Percentiles rank a stretch among this genome's conserved stretches.
Conservation (phyloP, 2,113 vertebrate species). For the Lipophrys pholis region DNA sequence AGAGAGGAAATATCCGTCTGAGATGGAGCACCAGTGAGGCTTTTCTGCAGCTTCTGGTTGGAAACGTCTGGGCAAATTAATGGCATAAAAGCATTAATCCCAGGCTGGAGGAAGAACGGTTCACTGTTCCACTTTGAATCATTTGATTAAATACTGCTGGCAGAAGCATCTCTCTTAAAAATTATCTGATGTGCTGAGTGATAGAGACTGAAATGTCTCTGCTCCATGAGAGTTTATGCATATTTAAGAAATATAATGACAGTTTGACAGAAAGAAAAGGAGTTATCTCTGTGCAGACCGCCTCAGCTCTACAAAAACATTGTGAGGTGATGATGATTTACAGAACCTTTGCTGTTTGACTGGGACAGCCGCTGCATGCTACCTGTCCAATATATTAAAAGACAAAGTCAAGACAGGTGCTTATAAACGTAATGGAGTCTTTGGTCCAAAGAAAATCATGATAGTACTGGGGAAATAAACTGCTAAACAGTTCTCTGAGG, state of each 20-base stretch:
- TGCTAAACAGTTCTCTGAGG: no score
- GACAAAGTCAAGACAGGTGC: no score
- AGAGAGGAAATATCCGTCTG: slow-evolving; percentile 31
- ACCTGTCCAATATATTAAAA: no score
- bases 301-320: neutral
- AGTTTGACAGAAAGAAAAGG: neutral
- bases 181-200: neutral
- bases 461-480: no score
- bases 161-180: neutral
- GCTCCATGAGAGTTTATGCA: neutral
- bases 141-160: slow-evolving; percentile 13
- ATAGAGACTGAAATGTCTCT: neutral
- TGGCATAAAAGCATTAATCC: slow-evolving; percentile 1
- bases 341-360: neutral
- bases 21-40: slow-evolving; percentile 49
- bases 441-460: no score
- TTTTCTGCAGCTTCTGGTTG: slow-evolving; percentile 17
- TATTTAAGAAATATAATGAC: neutral
- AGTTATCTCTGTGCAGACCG: neutral
- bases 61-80: slow-evolving; percentile 28
- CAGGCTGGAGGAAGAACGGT: neutral
- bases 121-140: neutral
- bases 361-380: neutral
- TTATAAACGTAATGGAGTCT: no score
- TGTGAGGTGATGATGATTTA: neutral